Evolutionary conservation across 2,797 vertebrate genomes (phyloP), one percentile per base, ranked within the genome.

Genomic region (Psittacula derbiana): DNA sequence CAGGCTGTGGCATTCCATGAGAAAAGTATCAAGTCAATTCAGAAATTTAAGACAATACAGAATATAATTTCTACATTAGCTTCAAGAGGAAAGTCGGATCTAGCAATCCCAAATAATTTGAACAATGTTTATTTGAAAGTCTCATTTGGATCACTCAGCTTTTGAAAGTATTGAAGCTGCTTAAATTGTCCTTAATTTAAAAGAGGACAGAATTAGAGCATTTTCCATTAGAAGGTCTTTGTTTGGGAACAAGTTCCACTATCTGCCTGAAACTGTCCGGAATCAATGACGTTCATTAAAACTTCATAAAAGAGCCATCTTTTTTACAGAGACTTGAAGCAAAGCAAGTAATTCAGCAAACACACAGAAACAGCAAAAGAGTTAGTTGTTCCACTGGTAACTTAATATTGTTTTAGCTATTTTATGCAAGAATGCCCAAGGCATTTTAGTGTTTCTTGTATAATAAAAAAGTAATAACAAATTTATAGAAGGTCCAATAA

Each of bases 381-480:
- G 44, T 60, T 84, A 79, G 16, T 64, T 94, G 9, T 49, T 92
- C 67, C 82, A 38, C 64, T 76, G 38, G 55, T 46, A 91, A 46
- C 44, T 66, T 86, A 61, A 85, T 82, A 84, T 40, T 90, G 43
- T 1, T 66, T 88, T 52, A 76, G 74, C 24, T 91, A 50, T 88
- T 95, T 94, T 86, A 79, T 70, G 38, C 84, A 92, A 85, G 44
- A 55, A 57, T 74, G 61, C 74, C 80, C 44, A 67, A 82, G 67
- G 78, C 84, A 61, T 76, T 87, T 88, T 47, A 85, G 38, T 91
- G 67, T 93, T 82, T 89, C 62, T 17, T 58, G 8, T n/a, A 40
- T 31, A 87, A 94, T 65, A 74, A 93, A 90, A 92, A 84, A 70
- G 13, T 69, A 90, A 71, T 64, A 95, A 72, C 16, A 83, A 84